Percentiles rank a stretch among this genome's conserved stretches.
These are phyloP conservation scores for Parauchenoglanis punctatus DNA, from an alignment of 2,797 vertebrate species.

Conservation along the genomic window DNA sequence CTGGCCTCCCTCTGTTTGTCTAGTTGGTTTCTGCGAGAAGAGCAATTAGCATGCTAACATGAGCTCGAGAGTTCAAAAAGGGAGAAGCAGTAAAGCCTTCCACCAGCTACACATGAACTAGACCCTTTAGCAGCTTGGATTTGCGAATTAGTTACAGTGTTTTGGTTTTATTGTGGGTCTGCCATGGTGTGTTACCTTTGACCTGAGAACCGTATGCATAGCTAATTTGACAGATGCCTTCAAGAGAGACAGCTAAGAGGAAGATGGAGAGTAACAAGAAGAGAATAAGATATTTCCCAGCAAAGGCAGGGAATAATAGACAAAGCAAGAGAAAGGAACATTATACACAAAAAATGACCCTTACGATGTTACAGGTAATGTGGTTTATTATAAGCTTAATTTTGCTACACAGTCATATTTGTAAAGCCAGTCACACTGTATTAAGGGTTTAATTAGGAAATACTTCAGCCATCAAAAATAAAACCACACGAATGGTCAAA, in stretches of 20 bases:
- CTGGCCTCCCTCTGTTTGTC: slow-evolving; percentile 48
- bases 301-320: background rate
- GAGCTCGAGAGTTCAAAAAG: slow-evolving; percentile 41
- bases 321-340: background rate
- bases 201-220: background rate
- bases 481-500: background rate
- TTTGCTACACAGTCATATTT: background rate
- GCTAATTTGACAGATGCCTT: slow-evolving; percentile 19
- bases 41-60: slow-evolving; percentile 59
- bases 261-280: background rate
- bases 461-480: background rate
- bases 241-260: background rate
- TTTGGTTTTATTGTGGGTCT: slow-evolving; percentile 51
- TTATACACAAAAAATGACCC: background rate
- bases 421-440: background rate
- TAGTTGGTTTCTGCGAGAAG: slow-evolving; percentile 46
- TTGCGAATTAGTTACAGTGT: slow-evolving; percentile 56
- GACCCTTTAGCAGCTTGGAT: slow-evolving; percentile 21
- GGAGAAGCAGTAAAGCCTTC: background rate
- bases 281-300: background rate
- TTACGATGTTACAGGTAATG: background rate
- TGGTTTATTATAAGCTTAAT: background rate
- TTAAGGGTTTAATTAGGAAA: background rate
- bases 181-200: slow-evolving; percentile 24
- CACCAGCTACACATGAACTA: background rate